Evolutionary conservation across 2,888 invertebrate species (phyloP).

Genomic region (Axea sp.): DNA sequence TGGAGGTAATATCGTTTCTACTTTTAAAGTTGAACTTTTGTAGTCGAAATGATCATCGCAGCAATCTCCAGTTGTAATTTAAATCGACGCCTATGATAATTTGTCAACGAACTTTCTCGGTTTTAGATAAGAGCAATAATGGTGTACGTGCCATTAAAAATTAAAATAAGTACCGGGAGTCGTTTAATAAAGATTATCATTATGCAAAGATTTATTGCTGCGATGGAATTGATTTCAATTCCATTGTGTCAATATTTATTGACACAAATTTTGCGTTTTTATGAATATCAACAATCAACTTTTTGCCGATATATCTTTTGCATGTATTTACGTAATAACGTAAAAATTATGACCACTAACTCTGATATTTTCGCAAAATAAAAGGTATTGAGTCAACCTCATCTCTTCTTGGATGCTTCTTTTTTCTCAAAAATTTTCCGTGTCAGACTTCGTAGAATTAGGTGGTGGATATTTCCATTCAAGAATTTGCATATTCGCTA

Average conservation of each 20-base stretch:
- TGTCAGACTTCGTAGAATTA: slow-evolving; percentile 36
- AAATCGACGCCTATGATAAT: no score
- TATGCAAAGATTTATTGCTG: background rate
- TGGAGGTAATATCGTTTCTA: no score
- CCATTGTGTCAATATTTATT: no score
- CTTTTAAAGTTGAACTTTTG: no score
- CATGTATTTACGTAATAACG: slow-evolving; percentile 10
- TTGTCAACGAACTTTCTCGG: no score
- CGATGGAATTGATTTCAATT: slow-evolving; percentile 2
- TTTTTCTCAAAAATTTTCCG: slow-evolving; percentile 17
- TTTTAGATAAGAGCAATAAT: no score
- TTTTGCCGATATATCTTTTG: background rate
- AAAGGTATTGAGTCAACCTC: slow-evolving; percentile 7
- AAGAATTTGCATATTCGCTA: slow-evolving; percentile 41
- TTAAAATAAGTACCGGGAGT: no score
- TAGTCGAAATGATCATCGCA: no score
- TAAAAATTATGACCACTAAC: background rate
- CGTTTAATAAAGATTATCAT: background rate
- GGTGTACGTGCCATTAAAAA: no score
- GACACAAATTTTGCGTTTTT: slow-evolving; percentile 1
- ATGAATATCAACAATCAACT: slow-evolving; percentile 28
- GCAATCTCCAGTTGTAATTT: no score
- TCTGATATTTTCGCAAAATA: slow-evolving; percentile 25
- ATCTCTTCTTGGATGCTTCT: slow-evolving; percentile 1
- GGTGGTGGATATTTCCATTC: slow-evolving; percentile 41